Evolutionary conservation across 2,888 invertebrate genomes (phyloP), one percentile per base, ranked within the genome.

Genomic region (Drosophila bunnanda): DNA sequence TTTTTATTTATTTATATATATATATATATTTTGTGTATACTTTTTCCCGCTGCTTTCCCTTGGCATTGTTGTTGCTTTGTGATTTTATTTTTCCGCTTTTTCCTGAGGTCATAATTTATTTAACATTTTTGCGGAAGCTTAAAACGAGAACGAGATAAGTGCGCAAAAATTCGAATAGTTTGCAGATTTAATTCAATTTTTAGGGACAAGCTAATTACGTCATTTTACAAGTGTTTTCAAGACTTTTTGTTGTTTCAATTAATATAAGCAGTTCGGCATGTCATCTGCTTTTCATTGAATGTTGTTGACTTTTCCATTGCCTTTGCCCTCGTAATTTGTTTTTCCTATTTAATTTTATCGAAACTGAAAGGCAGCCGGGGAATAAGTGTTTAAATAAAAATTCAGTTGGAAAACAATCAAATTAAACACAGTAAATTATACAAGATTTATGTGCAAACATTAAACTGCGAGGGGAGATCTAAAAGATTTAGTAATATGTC

Each of bases 61-160:
- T 52, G 64, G 41, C 52, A 48, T 48, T 80, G 50, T 59, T 78
- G 44, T 44, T 50, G 52, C 38, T 13, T 58, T 52, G 53, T 32
- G 25, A 12, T 17, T 46, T 80, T 64, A 59, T 61, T 38, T 44
- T 53, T 57, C 44, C 38, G 28, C 68, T 66, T 53, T 50, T 28
- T 13, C 32, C 8, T 1, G 20, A 20, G 75, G 41, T 61, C 66
- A 82, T 85, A 82, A 85, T 80, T 88, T 85, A 88, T 85, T 79
- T 75, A 79, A 75, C 64, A 71, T 70, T 85, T 65, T 77, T 85
- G 77, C 55, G 80, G 77, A 80, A 68, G 66, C 79, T 87, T 76
- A 76, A 87, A 75, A 70, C 50, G 56, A 64, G 15, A 66, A 30
- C 17, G 48, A 8, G 17, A 48, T 4, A 13, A 28, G 10, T 2